Evolutionary conservation across 2,113 vertebrate species (phyloP).

Genomic region (Notothenia coriiceps): DNA sequence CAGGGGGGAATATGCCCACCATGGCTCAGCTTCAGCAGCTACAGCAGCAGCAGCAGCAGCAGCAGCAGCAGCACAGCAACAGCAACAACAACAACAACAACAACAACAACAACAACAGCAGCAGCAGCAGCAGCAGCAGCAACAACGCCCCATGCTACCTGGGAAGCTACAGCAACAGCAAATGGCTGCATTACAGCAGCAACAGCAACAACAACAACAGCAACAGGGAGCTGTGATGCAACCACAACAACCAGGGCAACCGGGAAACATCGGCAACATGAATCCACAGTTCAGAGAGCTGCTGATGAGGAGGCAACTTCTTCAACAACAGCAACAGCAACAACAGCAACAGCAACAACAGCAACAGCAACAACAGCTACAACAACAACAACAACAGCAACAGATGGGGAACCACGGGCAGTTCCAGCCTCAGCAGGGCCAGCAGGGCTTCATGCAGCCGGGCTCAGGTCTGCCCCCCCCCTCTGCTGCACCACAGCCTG

Average conservation of each 20-base stretch:
- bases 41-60: slow-evolving; percentile 83
- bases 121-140: slow-evolving; percentile 82
- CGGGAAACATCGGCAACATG: slow-evolving; percentile 82
- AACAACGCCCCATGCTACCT: slow-evolving; percentile 82
- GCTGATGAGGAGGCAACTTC: slow-evolving; percentile 89
- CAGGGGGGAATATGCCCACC: slow-evolving; percentile 82
- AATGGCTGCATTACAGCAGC: slow-evolving; percentile 80
- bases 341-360: slow-evolving; percentile 86
- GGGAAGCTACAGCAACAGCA: slow-evolving; percentile 85
- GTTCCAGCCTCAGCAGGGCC: slow-evolving; percentile 91
- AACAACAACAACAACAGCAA: slow-evolving; percentile 89
- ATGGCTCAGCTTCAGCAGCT: slow-evolving; percentile 88
- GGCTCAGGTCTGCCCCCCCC: slow-evolving; percentile 88
- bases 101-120: slow-evolving; percentile 83
- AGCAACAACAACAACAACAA: slow-evolving; percentile 83
- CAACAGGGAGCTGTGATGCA: slow-evolving; percentile 85
- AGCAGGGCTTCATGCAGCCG: slow-evolving; percentile 85
- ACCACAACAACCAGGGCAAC: slow-evolving; percentile 83
- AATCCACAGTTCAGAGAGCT: slow-evolving; percentile 90
- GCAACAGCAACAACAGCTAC: slow-evolving; percentile 87
- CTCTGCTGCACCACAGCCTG: slow-evolving; percentile 79
- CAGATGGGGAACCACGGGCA: slow-evolving; percentile 93
- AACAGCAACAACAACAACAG: slow-evolving; percentile 79
- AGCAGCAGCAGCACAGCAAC: slow-evolving; percentile 84
- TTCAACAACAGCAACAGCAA: slow-evolving; percentile 74